These are phyloP conservation scores for Oceanodroma leucorhoa DNA, from an alignment of 2,797 vertebrate species.

Conservation along the genomic window DNA sequence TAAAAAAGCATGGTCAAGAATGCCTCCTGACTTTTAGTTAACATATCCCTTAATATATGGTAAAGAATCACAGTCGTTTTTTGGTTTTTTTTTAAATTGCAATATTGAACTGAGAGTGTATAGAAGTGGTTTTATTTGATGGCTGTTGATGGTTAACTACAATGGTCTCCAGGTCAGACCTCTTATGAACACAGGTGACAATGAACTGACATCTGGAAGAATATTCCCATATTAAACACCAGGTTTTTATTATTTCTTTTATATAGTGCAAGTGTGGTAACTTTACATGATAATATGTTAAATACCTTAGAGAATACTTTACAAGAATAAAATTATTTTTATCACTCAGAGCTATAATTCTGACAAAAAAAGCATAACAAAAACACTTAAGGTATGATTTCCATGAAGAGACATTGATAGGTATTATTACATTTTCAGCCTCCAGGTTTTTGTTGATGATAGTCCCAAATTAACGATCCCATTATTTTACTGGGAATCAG, in stretches of 20 bases:
- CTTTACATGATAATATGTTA: background rate
- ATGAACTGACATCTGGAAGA: background rate
- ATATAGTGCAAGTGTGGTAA: background rate
- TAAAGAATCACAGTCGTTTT: background rate
- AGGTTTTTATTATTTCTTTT: background rate
- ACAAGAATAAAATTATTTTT: background rate
- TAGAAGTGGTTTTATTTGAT: background rate
- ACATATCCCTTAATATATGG: background rate
- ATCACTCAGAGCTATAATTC: background rate
- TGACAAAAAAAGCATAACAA: background rate
- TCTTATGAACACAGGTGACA: background rate
- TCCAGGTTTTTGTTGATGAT: background rate
- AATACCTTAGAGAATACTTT: background rate
- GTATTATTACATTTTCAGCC: background rate
- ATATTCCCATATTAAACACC: background rate
- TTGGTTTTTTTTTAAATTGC: accelerated
- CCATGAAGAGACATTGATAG: background rate
- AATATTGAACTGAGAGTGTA: background rate
- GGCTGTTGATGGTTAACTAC: background rate
- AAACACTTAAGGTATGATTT: background rate
- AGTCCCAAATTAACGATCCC: background rate
- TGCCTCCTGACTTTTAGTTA: background rate
- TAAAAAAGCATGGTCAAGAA: background rate
- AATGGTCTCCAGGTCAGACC: background rate
- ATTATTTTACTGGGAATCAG: background rate